Conservation (phyloP, 2,888 invertebrate species). For the Limulus polyphemus region DNA sequence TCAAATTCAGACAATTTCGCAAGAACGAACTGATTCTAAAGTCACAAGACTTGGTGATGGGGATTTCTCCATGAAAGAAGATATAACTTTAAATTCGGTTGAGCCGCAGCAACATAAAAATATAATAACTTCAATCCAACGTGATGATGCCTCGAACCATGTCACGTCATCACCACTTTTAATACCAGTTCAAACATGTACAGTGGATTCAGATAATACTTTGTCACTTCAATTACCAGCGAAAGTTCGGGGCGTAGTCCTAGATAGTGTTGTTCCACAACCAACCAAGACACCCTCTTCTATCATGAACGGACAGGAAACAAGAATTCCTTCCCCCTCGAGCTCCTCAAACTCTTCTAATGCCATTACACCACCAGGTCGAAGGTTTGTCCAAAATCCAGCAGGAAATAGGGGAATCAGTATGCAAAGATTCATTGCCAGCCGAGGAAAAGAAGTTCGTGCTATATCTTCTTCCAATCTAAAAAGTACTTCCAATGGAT, state of each 20-base stretch:
- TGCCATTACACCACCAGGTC: conserved; percentile 10
- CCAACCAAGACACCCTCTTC: conserved; percentile 8
- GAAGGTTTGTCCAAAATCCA: neutral
- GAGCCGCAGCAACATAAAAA: no score
- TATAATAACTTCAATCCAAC: neutral
- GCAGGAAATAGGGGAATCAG: conserved; percentile 11
- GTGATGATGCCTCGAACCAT: conserved; percentile 1
- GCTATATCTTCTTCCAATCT: conserved; percentile 15
- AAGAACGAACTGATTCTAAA: conserved; percentile 38
- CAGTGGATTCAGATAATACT: neutral
- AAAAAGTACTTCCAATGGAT: conserved; percentile 2
- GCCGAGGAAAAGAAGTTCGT: conserved; percentile 52
- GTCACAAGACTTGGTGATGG: neutral
- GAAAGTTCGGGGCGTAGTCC: neutral
- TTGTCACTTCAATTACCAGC: neutral
- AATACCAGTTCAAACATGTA: conserved; percentile 3
- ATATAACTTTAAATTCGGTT: no score
- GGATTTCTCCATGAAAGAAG: neutral
- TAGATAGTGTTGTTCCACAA: neutral
- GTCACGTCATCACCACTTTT: neutral
- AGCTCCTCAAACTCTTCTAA: conserved; percentile 7
- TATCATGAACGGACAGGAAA: conserved; percentile 8
- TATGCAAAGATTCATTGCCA: conserved; percentile 73
- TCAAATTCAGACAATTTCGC: conserved; percentile 45
- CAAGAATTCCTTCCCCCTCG: conserved; percentile 14